Conservation (phyloP, 1,140 invertebrate genomes). For the Rhopalosiphum maidis region DNA sequence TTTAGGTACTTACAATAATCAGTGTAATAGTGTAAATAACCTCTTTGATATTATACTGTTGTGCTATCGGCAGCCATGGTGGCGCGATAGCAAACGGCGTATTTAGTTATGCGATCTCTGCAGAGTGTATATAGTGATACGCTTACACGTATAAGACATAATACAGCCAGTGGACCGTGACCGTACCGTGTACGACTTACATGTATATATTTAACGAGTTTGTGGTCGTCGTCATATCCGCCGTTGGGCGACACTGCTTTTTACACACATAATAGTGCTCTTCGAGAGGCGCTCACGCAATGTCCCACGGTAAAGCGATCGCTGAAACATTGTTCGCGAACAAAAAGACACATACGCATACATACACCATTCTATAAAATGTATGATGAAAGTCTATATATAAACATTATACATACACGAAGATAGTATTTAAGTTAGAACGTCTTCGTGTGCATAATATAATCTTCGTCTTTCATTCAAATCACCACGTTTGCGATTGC, state of each 20-base stretch:
- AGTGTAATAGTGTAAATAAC: not conserved
- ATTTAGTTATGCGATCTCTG: not conserved
- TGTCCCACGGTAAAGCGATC: not conserved
- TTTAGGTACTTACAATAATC: not conserved
- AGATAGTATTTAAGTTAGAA: not conserved
- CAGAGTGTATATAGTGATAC: not conserved
- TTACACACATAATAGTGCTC: not conserved
- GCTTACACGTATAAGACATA: not conserved
- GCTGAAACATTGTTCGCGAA: slow-evolving; percentile 25
- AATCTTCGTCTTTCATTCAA: slow-evolving; percentile 21
- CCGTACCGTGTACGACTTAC: not conserved
- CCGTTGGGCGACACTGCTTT: not conserved
- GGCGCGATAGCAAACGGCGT: not conserved
- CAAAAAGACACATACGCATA: not conserved
- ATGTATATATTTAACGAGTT: not conserved
- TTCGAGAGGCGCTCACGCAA: not conserved
- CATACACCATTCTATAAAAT: not conserved
- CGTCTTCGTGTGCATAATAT: not conserved
- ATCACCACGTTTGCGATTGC: not conserved
- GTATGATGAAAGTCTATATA: not conserved
- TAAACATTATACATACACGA: not conserved
- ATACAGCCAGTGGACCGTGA: not conserved
- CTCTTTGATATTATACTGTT: not conserved
- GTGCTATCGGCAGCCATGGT: not conserved
- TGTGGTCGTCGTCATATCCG: not conserved